Evolutionary conservation across 1,140 invertebrate species (phyloP).

Genomic region (Battus philenor): DNA sequence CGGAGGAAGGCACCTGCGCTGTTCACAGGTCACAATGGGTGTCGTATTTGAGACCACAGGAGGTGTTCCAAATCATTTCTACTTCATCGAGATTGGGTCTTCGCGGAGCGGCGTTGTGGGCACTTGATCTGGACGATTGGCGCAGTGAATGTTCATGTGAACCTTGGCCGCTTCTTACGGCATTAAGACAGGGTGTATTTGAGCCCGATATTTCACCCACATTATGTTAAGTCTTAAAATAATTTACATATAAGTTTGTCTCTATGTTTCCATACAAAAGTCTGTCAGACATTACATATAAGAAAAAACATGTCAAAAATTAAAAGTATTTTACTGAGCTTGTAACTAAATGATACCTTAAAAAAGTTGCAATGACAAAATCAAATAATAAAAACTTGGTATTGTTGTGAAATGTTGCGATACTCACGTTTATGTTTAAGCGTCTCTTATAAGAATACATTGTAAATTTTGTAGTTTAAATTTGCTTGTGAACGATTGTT

Average conservation of each 20-base stretch:
- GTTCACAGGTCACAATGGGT: constrained; percentile 87
- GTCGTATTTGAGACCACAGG: constrained; percentile 85
- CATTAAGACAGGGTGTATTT: constrained; percentile 76
- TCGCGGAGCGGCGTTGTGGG: constrained; percentile 89
- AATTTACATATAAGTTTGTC: constrained; percentile 2
- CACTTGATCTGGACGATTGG: constrained; percentile 88
- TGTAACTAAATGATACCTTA: not conserved
- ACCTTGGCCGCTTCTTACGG: constrained; percentile 75
- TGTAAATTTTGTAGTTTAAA: constrained; percentile 14
- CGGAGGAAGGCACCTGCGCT: constrained; percentile 83
- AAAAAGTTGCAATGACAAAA: not conserved
- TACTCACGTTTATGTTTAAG: constrained; percentile 1
- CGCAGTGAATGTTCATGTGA: constrained; percentile 80
- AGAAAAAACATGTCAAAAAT: not conserved
- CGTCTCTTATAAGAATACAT: constrained; percentile 3
- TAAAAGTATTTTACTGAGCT: not conserved
- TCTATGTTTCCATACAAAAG: not conserved
- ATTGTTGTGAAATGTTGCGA: not conserved
- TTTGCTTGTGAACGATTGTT: not conserved
- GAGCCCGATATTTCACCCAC: constrained; percentile 60
- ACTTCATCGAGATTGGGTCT: constrained; percentile 58
- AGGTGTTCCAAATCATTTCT: constrained; percentile 77
- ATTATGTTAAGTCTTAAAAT: constrained; percentile 18
- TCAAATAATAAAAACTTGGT: not conserved
- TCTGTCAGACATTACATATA: not conserved